These are phyloP conservation scores for Heliocidaris erythrogramma DNA, from an alignment of 35 echinoderm and acorn worm species.

Conservation along the genomic window DNA sequence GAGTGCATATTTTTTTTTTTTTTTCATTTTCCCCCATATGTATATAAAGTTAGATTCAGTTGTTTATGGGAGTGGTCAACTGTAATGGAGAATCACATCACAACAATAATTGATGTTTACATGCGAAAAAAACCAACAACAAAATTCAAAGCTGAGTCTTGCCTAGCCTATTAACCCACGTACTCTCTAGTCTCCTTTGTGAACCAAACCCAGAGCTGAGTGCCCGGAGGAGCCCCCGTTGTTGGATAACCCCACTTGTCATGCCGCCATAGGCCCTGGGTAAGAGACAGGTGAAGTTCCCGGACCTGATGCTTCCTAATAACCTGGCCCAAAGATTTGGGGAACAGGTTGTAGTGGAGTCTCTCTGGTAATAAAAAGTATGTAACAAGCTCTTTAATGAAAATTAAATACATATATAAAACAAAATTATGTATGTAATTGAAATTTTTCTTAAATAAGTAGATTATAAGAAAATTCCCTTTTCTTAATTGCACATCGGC, in stretches of 20 bases:
- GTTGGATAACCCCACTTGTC: constrained; percentile 93
- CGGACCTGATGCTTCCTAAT: constrained; percentile 80
- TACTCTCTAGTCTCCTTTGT: constrained; percentile 51
- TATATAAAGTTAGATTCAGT: neutral
- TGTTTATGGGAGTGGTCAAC: neutral
- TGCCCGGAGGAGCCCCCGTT: constrained; percentile 81
- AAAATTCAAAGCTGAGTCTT: neutral
- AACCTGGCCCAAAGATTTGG: constrained; percentile 88
- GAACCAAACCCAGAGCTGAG: constrained; percentile 95
- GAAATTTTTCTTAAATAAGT: too few relatives aligned
- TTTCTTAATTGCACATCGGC: too few relatives aligned
- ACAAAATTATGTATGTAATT: neutral
- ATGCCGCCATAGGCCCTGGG: constrained; percentile 89
- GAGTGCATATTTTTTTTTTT: too few relatives aligned
- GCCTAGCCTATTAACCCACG: neutral
- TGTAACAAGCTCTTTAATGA: neutral
- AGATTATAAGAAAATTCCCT: too few relatives aligned
- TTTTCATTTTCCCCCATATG: neutral
- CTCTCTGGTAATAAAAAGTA: constrained; percentile 21
- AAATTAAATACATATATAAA: neutral
- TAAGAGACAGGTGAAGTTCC: constrained; percentile 92
- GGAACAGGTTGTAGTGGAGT: constrained; percentile 93
- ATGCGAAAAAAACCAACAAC: neutral
- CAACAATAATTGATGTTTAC: neutral
- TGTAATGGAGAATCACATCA: neutral